phyloP scores from a whole-genome alignment of 2,113 vertebrate species.

The Callorhinus ursinus region DNA sequence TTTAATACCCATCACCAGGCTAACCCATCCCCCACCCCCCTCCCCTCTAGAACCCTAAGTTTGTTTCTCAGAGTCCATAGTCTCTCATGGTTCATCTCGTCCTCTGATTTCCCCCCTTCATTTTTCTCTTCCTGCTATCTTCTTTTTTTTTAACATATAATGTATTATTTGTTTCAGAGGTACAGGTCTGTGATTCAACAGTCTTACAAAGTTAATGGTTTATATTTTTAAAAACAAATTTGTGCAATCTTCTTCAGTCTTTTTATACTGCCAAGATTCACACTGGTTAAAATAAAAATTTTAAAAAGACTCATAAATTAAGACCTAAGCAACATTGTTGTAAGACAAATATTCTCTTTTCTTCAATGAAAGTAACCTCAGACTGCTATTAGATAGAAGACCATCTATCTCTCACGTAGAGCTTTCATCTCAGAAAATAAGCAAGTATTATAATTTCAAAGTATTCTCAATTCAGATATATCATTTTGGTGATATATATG shows the following conservation, averaged over 20 bases:
- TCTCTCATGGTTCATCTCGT: too few species aligned
- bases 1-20: too few species aligned
- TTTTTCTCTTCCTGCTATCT: too few species aligned
- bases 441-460: neutral
- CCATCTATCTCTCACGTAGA: neutral
- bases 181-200: too few species aligned
- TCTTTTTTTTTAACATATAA: too few species aligned
- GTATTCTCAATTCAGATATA: neutral
- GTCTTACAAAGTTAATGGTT: neutral
- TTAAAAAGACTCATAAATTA: neutral
- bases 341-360: neutral
- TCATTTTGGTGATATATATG: neutral
- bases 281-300: neutral
- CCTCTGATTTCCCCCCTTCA: too few species aligned
- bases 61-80: too few species aligned
- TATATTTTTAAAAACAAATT: constrained; percentile 75
- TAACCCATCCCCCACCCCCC: too few species aligned
- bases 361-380: neutral
- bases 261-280: constrained; percentile 70
- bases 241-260: accelerated
- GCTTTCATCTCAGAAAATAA: neutral
- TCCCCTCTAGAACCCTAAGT: too few species aligned
- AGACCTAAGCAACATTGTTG: neutral
- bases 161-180: too few species aligned
- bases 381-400: neutral